Evolutionary conservation across 2,113 vertebrate genomes (phyloP).

Genomic region (Pagrus major): DNA sequence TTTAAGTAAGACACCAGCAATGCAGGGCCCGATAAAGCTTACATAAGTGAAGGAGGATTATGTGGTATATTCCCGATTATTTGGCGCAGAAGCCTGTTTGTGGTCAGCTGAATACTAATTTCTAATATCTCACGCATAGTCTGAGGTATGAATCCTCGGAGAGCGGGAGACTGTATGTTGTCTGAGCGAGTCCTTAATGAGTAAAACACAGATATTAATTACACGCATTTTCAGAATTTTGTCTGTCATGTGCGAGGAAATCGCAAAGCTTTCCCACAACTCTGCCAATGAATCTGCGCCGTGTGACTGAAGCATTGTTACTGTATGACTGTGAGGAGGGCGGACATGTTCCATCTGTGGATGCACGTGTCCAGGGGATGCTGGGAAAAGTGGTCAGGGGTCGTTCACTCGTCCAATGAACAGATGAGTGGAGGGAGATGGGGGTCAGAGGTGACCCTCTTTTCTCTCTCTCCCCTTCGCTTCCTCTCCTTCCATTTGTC

Average conservation of each 20-base stretch:
- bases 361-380: slow-evolving; percentile 65
- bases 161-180: slow-evolving; percentile 33
- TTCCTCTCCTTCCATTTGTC: slow-evolving; percentile 67
- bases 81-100: slow-evolving; percentile 60
- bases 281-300: slow-evolving; percentile 22
- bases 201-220: slow-evolving; percentile 24
- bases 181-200: slow-evolving; percentile 13
- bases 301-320: slow-evolving; percentile 61
- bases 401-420: slow-evolving; percentile 76
- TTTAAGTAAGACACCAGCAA: slow-evolving; percentile 71
- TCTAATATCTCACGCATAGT: slow-evolving; percentile 60
- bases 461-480: slow-evolving; percentile 59
- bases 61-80: slow-evolving; percentile 62
- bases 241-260: neutral
- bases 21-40: slow-evolving; percentile 58
- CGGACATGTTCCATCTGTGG: slow-evolving; percentile 74
- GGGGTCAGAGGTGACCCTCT: slow-evolving; percentile 73
- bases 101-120: slow-evolving; percentile 67
- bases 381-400: slow-evolving; percentile 76
- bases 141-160: slow-evolving; percentile 41
- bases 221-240: slow-evolving; percentile 21
- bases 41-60: slow-evolving; percentile 73
- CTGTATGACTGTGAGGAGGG: slow-evolving; percentile 52
- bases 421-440: slow-evolving; percentile 79
- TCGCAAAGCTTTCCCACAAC: slow-evolving; percentile 9